Evolutionary conservation across 92 coral and sea anemone genomes (phyloP).

Genomic region (Isaurus tuberculatus): DNA sequence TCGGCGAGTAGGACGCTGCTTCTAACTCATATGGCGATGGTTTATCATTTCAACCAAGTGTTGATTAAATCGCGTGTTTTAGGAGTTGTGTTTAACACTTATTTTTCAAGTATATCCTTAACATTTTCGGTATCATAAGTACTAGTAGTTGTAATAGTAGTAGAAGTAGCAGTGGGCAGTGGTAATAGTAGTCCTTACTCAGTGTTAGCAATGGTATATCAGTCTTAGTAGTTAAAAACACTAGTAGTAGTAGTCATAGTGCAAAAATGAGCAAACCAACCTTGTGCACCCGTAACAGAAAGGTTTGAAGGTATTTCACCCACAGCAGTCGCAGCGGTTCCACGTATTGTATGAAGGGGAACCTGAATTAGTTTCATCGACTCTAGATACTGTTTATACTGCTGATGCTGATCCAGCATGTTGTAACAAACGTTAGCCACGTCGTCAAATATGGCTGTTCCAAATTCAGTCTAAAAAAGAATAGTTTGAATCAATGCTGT

Average conservation of each 20-base stretch:
- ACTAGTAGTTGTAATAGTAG: too few relatives aligned
- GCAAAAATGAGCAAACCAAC: constrained; percentile 15
- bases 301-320: constrained; percentile 57
- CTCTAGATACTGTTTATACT: constrained; percentile 86
- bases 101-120: too few relatives aligned
- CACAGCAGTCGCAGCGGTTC: constrained; percentile 27
- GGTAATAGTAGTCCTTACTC: too few relatives aligned
- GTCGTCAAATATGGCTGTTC: constrained; percentile 91
- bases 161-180: too few relatives aligned
- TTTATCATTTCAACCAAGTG: too few relatives aligned
- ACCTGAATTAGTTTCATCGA: constrained; percentile 88
- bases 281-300: constrained; percentile 59
- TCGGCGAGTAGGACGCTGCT: too few relatives aligned
- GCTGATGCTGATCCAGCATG: constrained; percentile 89
- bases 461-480: constrained; percentile 83
- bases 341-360: constrained; percentile 68
- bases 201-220: too few relatives aligned
- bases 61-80: too few relatives aligned
- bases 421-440: constrained; percentile 93
- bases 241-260: neutral
- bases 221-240: too few relatives aligned
- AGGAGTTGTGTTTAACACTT: too few relatives aligned
- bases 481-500: neutral
- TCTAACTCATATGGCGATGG: too few relatives aligned
- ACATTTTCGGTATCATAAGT: too few relatives aligned